Evolutionary conservation across 1,140 invertebrate species (phyloP).

Genomic region (Pomacea maculata): DNA sequence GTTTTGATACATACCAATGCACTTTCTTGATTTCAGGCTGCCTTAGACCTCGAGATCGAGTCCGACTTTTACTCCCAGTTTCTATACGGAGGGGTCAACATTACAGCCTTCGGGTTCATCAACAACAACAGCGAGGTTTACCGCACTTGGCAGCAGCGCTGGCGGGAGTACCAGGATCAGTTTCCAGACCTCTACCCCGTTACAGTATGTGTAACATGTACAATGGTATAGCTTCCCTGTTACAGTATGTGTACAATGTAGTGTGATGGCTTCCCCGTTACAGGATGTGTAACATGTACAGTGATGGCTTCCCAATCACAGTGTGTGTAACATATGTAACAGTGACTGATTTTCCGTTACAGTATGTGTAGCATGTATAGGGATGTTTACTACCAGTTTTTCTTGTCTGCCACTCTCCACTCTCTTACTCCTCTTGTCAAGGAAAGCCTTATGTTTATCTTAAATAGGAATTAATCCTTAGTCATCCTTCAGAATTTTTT

Average conservation of each 20-base stretch:
- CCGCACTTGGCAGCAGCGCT: constrained; percentile 25
- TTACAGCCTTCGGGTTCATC: constrained; percentile 82
- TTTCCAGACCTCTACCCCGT: constrained; percentile 33
- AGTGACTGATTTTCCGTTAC: no score
- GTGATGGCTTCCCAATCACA: neutral
- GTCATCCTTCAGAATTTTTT: no score
- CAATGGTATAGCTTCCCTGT: neutral
- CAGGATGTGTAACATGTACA: neutral
- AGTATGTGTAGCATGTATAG: no score
- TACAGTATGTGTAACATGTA: constrained; percentile 15
- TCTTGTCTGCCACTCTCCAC: no score
- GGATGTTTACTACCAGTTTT: no score
- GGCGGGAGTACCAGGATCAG: constrained; percentile 20
- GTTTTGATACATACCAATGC: neutral
- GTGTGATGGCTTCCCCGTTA: no score
- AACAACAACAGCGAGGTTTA: constrained; percentile 28
- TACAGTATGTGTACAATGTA: no score
- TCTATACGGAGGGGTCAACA: constrained; percentile 94
- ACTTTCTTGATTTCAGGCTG: constrained; percentile 20
- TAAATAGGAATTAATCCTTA: no score
- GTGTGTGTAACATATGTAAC: no score
- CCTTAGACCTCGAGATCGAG: constrained; percentile 33
- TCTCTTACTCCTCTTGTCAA: no score
- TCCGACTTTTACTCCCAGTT: constrained; percentile 61
- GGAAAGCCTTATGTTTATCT: no score